phyloP scores from a whole-genome alignment of 2,888 invertebrate genomes.

The Microctonus hyperodae region DNA sequence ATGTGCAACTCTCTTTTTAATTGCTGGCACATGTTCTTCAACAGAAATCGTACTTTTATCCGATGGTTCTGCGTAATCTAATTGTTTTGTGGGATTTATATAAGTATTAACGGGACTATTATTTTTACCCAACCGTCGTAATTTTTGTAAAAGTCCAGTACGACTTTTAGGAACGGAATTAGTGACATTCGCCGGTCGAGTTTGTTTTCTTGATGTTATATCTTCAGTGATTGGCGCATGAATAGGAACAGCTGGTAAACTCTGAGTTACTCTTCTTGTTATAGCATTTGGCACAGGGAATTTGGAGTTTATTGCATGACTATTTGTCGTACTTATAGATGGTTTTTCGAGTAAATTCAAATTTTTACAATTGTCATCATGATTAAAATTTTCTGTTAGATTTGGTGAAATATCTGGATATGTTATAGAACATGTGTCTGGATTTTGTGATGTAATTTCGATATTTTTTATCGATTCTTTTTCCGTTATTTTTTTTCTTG shows the following conservation, averaged over 20 bases:
- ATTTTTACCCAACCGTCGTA: neutral
- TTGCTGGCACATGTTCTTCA: conserved; percentile 27
- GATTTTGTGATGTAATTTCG: neutral
- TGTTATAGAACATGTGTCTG: neutral
- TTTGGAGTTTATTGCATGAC: neutral
- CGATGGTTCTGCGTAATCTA: neutral
- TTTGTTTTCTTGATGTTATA: neutral
- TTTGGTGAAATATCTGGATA: neutral
- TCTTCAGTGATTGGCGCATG: neutral
- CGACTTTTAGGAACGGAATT: neutral
- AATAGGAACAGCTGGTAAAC: neutral
- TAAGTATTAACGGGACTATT: neutral
- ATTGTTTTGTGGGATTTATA: neutral
- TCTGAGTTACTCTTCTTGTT: neutral
- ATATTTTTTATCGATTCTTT: neutral
- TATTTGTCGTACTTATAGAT: neutral
- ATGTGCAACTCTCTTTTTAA: conserved; percentile 47
- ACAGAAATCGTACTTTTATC: neutral
- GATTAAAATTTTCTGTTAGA: neutral
- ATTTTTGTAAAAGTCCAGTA: conserved; percentile 1
- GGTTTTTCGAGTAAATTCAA: neutral
- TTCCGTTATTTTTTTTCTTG: neutral
- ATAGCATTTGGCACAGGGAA: neutral
- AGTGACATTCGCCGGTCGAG: neutral
- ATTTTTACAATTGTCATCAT: neutral